A percentile compares a stretch with the other conserved stretches of the same genome.
Conservation (phyloP, 2,113 vertebrate species). For the Cyanoderma ruficeps region DNA sequence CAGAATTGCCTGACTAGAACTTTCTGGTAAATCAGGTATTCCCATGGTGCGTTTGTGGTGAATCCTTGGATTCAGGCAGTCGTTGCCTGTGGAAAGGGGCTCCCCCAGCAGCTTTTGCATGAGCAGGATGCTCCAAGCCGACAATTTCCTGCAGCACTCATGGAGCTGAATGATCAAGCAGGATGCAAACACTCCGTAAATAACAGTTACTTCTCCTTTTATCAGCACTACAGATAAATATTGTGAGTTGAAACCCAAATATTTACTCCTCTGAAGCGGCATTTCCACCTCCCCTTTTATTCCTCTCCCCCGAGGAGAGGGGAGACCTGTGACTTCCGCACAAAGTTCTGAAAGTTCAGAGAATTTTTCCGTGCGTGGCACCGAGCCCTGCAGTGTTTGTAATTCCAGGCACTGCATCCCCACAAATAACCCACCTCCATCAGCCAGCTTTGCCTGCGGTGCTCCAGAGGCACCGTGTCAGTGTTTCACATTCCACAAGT, state of each 20-base stretch:
- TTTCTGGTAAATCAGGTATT: neutral
- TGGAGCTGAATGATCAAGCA: neutral
- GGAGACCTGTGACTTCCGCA: neutral
- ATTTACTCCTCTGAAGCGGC: neutral
- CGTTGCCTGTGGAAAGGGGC: neutral
- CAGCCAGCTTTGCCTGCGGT: constrained; percentile 18
- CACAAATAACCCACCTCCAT: constrained; percentile 13
- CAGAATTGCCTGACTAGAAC: neutral
- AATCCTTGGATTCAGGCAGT: neutral
- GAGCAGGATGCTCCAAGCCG: neutral
- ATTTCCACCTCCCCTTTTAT: neutral
- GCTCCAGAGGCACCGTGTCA: constrained; percentile 26
- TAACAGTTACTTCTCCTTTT: neutral
- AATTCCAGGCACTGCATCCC: neutral
- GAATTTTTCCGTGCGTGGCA: neutral
- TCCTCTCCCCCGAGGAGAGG: neutral
- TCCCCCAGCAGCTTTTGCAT: neutral
- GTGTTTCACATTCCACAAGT: constrained; percentile 14
- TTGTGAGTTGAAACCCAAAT: neutral
- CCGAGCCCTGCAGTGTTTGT: neutral
- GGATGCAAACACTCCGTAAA: neutral
- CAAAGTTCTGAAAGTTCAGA: neutral
- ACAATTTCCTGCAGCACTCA: neutral
- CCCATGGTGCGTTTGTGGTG: neutral
- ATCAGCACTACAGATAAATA: neutral